Percentiles rank a stretch among this genome's conserved stretches.
Conservation (phyloP, 2,113 vertebrate genomes). For the Ciconia maguari region DNA sequence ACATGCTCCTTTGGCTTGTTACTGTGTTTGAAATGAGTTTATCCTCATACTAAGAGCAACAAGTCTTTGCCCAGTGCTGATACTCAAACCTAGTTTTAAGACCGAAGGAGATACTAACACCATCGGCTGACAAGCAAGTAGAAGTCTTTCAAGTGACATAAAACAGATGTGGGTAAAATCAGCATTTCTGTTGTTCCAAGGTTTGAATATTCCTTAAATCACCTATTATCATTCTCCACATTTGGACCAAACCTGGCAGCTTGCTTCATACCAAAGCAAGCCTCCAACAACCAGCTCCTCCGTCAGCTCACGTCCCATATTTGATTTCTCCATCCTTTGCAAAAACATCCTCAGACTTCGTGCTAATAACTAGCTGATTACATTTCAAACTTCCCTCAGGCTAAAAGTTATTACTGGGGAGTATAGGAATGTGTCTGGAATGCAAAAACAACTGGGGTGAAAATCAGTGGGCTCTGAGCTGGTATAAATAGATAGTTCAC, state of each 20-base stretch:
- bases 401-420: slow-evolving; percentile 52
- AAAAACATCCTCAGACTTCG: slow-evolving; percentile 47
- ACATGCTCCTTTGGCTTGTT: not conserved
- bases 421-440: slow-evolving; percentile 52
- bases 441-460: slow-evolving; percentile 28
- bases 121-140: not conserved
- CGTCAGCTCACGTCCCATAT: not conserved
- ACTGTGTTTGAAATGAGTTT: not conserved
- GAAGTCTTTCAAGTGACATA: not conserved
- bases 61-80: not conserved
- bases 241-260: not conserved
- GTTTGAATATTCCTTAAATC: not conserved
- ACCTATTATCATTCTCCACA: not conserved
- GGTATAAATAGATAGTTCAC: slow-evolving; percentile 8
- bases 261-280: not conserved
- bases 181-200: not conserved
- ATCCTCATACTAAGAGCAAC: not conserved
- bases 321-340: slow-evolving; percentile 12
- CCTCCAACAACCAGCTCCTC: not conserved
- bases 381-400: slow-evolving; percentile 46
- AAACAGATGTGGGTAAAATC: not conserved
- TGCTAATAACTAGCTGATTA: slow-evolving; percentile 52
- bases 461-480: slow-evolving; percentile 43
- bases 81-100: not conserved
- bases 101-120: not conserved